Evolutionary conservation across 2,888 invertebrate genomes (phyloP).

Genomic region (Synergus umbraculus): DNA sequence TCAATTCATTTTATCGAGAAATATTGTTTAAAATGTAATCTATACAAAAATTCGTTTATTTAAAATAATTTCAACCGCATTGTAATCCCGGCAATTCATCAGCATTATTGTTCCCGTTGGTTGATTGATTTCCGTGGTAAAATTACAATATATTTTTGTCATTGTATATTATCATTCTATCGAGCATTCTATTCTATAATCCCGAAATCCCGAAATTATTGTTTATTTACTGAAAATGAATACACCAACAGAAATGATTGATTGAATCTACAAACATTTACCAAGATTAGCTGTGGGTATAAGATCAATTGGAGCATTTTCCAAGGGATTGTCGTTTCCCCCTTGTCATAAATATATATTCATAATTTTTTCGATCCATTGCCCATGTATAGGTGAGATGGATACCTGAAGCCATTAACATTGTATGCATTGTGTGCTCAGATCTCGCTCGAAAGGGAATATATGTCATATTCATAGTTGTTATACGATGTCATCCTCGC

Average conservation of each 20-base stretch:
- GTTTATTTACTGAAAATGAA: background rate
- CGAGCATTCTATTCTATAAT: too few species aligned
- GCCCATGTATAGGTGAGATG: conserved; percentile 41
- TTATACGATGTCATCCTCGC: conserved; percentile 67
- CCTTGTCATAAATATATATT: conserved; percentile 38
- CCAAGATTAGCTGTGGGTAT: background rate
- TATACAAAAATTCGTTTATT: too few species aligned
- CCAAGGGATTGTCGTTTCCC: conserved; percentile 24
- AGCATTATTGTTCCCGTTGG: too few species aligned
- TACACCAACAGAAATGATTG: background rate
- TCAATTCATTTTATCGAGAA: too few species aligned
- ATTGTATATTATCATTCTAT: too few species aligned
- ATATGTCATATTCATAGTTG: conserved; percentile 65
- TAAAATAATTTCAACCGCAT: too few species aligned
- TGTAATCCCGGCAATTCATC: too few species aligned
- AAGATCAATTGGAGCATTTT: conserved; percentile 29
- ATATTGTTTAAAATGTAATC: too few species aligned
- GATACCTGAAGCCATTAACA: conserved; percentile 45
- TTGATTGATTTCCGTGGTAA: too few species aligned
- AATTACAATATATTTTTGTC: too few species aligned
- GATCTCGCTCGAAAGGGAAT: conserved; percentile 58
- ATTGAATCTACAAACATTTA: conserved; percentile 33
- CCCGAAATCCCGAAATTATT: background rate
- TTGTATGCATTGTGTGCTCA: conserved; percentile 33
- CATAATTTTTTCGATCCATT: conserved; percentile 37